These are phyloP conservation scores for Emesis castigata DNA, from an alignment of 2,888 invertebrate genomes.

Conservation along the genomic window DNA sequence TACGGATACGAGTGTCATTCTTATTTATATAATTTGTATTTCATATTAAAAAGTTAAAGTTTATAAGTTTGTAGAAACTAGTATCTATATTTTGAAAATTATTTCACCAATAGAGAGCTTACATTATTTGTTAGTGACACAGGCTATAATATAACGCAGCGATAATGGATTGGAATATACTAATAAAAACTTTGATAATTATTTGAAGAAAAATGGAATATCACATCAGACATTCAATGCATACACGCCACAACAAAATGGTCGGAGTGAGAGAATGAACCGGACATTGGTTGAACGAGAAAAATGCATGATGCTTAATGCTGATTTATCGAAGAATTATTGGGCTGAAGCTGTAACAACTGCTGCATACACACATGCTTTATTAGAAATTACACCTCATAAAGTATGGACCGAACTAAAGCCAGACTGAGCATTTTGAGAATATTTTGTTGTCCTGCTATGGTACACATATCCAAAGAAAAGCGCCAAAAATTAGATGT, in stretches of 20 bases:
- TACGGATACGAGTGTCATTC: no score
- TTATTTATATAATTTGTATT: no score
- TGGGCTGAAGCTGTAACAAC: background rate
- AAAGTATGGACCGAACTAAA: background rate
- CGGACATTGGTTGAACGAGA: constrained; percentile 32
- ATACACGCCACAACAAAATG: constrained; percentile 72
- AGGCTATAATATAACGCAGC: constrained; percentile 18
- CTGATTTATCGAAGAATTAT: background rate
- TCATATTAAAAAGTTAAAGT: no score
- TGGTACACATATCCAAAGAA: constrained; percentile 12
- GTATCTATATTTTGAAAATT: no score
- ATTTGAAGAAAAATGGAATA: constrained; percentile 62
- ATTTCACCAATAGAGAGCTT: no score
- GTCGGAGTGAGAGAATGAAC: constrained; percentile 42
- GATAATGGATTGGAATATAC: constrained; percentile 44
- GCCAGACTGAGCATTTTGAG: background rate
- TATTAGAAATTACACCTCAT: background rate
- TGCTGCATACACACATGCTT: background rate
- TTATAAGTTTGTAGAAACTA: no score
- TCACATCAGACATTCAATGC: constrained; percentile 67
- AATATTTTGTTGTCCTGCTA: background rate
- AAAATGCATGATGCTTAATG: constrained; percentile 11
- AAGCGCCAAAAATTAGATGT: constrained; percentile 17
- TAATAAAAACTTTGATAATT: constrained; percentile 31
- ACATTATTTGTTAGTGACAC: no score